phyloP scores from a whole-genome alignment of 2,113 vertebrate genomes.

The Oryzias javanicus region DNA sequence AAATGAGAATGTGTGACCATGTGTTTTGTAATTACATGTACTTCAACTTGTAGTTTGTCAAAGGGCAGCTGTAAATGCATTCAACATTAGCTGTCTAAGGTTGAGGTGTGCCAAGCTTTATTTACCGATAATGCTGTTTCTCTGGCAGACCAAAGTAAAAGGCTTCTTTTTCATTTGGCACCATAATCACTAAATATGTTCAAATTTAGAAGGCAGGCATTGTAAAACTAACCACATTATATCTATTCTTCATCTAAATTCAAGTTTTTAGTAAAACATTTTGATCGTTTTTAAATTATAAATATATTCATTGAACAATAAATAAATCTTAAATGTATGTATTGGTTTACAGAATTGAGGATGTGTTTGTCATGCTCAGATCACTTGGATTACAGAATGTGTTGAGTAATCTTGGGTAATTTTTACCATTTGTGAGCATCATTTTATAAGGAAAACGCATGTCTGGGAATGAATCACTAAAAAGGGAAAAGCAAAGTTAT shows the following conservation, averaged over 20 bases:
- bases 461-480: conserved; percentile 12
- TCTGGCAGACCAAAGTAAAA: conserved; percentile 13
- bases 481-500: conserved; percentile 20
- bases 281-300: background rate
- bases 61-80: conserved; percentile 42
- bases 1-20: background rate
- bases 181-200: background rate
- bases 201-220: background rate
- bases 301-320: background rate
- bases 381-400: conserved; percentile 8
- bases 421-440: background rate
- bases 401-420: background rate
- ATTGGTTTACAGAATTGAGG: no score
- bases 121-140: background rate
- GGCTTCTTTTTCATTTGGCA: background rate
- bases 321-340: no score
- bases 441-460: conserved; percentile 7
- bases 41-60: conserved; percentile 17
- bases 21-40: background rate
- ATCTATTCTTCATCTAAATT: background rate
- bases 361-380: no score
- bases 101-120: conserved; percentile 27
- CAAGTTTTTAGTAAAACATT: background rate
- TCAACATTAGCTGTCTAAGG: conserved; percentile 11
- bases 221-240: conserved; percentile 10